These are phyloP conservation scores for Tokudaia tokunoshimensis DNA, from an alignment of 2,797 vertebrate species.

Conservation along the genomic window DNA sequence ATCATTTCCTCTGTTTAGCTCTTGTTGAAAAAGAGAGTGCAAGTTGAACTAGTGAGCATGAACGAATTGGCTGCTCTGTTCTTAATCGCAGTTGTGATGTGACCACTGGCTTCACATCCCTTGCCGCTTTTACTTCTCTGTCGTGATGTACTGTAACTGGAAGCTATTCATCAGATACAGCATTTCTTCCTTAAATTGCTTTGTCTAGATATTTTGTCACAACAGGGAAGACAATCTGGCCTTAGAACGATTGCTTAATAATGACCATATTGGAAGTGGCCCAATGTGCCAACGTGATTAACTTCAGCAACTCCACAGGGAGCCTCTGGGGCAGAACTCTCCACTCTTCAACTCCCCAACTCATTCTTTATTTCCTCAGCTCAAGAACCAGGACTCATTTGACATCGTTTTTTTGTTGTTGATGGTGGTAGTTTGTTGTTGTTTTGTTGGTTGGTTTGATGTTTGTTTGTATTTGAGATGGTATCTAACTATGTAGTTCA, in stretches of 20 bases:
- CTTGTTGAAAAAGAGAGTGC: not conserved
- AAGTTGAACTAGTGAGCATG: too few species aligned
- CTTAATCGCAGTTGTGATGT: not conserved
- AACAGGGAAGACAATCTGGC: not conserved
- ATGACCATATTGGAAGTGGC: too few species aligned
- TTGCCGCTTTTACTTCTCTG: not conserved
- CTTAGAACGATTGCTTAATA: not conserved
- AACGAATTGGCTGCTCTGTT: too few species aligned
- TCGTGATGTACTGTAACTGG: not conserved
- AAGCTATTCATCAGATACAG: not conserved
- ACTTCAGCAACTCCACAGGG: too few species aligned
- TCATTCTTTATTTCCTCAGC: not conserved
- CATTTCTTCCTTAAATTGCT: not conserved
- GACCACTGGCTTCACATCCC: not conserved
- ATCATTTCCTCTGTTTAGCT: not conserved
- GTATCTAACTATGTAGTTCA: not conserved
- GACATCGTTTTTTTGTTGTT: not conserved
- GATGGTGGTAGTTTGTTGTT: not conserved
- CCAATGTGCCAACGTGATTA: not conserved
- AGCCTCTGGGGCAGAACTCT: not conserved
- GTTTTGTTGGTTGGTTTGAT: not conserved
- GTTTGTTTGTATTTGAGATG: not conserved
- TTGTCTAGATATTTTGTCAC: not conserved
- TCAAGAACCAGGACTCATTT: not conserved
- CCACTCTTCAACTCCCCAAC: too few species aligned